Evolutionary conservation across 2,888 invertebrate species (phyloP), one percentile per base, ranked within the genome.

Genomic region (Amiota minor): DNA sequence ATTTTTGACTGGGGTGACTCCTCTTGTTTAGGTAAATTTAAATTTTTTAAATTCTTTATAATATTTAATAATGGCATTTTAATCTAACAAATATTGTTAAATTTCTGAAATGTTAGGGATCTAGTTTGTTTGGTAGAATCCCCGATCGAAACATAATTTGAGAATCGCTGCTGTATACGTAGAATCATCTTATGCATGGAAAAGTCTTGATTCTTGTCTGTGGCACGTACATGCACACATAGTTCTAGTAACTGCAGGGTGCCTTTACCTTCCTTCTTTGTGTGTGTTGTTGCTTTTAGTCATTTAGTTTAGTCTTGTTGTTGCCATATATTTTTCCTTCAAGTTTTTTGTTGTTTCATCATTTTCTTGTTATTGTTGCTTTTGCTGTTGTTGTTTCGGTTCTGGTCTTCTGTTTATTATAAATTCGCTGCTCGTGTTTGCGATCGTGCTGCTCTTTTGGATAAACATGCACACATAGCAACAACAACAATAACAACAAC

Each of bases 231-330:
- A 12, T 50, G 12, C 53, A n/a, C 53, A 50, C 53, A n/a, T 50
- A 12, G 12, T 12, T 50, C 53, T 73, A 20, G 6, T 55, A 83
- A 83, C 82, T 84, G 81, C 86, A 83, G 84, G 86, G 82, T 83
- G 86, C 84, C 86, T 72, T 2, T 67, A 55, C 46, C 35, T 75
- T 78, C 70, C 69, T 65, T 65, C 75, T 45, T 14, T n/a, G 53
- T n/a, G 18, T 20, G 23, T 16, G 62, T 20, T n/a, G 62, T 35
- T 59, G 35, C 35, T 35, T 35, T 6, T 35, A 35, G 16, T 53
- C 9, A 11, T 20, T 16, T 12, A 59, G 12, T n/a, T 59, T 20
- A 18, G 16, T 20, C 16, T 20, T 59, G 59, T 20, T 16, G 59
- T 16, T 59, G 59, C 10, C 20, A 14, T 20, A 18, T n/a, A n/a